A percentile compares a stretch with the other conserved stretches of the same genome.
These are phyloP conservation scores for Parelbella ahira DNA, from an alignment of 2,888 invertebrate genomes.

Conservation along the genomic window DNA sequence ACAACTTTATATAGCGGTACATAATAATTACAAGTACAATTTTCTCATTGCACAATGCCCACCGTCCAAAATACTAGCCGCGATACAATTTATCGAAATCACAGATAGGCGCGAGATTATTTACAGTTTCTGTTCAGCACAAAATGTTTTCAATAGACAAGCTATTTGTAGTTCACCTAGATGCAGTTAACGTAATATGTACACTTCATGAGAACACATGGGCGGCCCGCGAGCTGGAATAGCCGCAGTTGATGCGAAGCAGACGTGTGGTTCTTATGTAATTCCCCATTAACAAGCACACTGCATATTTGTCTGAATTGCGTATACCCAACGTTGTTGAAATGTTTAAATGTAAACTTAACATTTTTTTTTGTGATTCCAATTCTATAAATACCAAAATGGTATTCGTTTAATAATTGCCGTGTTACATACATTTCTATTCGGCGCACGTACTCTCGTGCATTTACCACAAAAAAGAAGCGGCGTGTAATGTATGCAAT, in stretches of 20 bases:
- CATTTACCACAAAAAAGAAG: conserved; percentile 55
- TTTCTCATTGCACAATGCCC: conserved; percentile 17
- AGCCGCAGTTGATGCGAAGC: conserved; percentile 31
- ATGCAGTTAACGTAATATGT: conserved; percentile 49
- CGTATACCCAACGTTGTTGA: conserved; percentile 12
- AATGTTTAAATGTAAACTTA: conserved; percentile 19
- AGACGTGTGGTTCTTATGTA: conserved; percentile 31
- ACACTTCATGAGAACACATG: conserved; percentile 48
- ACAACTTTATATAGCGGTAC: conserved; percentile 57
- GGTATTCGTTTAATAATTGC: too few species aligned
- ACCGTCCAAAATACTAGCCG: conserved; percentile 7
- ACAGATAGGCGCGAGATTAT: conserved; percentile 27
- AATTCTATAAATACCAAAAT: conserved; percentile 19
- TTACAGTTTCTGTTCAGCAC: conserved; percentile 31
- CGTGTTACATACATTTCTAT: conserved; percentile 27
- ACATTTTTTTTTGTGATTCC: conserved; percentile 5
- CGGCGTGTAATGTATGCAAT: conserved; percentile 63
- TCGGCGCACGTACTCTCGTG: conserved; percentile 33
- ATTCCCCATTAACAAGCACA: conserved; percentile 26
- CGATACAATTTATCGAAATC: conserved; percentile 18
- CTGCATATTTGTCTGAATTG: conserved; percentile 21
- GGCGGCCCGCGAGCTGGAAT: conserved; percentile 35
- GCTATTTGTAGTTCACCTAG: conserved; percentile 33
- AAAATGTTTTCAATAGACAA: conserved; percentile 30
- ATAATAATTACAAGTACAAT: conserved; percentile 50